Conservation (phyloP, 1,140 invertebrate species). For the Uloborus diversus region DNA sequence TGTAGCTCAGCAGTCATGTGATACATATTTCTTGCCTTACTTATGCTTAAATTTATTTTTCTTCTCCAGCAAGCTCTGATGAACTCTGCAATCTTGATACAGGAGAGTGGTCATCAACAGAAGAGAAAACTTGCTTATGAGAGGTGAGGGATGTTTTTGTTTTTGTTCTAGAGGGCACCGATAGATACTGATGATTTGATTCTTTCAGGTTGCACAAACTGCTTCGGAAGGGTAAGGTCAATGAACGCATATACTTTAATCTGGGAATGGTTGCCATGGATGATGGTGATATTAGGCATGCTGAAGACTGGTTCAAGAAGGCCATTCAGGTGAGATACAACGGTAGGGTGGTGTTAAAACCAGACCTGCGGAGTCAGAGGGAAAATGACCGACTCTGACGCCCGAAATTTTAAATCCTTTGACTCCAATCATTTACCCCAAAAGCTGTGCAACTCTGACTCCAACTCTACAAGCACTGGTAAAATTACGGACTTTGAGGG, state of each 20-base stretch:
- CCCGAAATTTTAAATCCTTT: no score
- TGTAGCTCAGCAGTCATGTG: no score
- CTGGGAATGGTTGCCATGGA: slow-evolving; percentile 97
- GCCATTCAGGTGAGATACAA: slow-evolving; percentile 87
- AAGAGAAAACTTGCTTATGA: slow-evolving; percentile 60
- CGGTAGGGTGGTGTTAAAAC: no score
- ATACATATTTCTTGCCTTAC: slow-evolving; percentile 8
- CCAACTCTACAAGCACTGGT: no score
- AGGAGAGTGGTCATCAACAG: slow-evolving; percentile 67
- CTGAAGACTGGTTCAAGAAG: slow-evolving; percentile 87
- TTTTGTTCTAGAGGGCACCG: no score
- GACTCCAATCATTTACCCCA: no score
- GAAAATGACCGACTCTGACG: no score
- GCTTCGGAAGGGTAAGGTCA: slow-evolving; percentile 75
- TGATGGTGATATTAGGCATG: slow-evolving; percentile 84
- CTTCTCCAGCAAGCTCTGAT: slow-evolving; percentile 84
- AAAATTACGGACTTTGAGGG: no score
- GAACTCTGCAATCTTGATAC: slow-evolving; percentile 93
- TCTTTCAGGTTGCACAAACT: slow-evolving; percentile 76
- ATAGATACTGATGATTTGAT: no score
- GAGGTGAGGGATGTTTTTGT: slow-evolving; percentile 24
- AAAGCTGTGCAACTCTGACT: no score
- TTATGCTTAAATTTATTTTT: slow-evolving; percentile 7
- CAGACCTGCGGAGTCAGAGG: no score
- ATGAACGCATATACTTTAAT: slow-evolving; percentile 93